These are phyloP conservation scores for Anabacerthia variegaticeps DNA, from an alignment of 2,797 vertebrate species.

Conservation along the genomic window DNA sequence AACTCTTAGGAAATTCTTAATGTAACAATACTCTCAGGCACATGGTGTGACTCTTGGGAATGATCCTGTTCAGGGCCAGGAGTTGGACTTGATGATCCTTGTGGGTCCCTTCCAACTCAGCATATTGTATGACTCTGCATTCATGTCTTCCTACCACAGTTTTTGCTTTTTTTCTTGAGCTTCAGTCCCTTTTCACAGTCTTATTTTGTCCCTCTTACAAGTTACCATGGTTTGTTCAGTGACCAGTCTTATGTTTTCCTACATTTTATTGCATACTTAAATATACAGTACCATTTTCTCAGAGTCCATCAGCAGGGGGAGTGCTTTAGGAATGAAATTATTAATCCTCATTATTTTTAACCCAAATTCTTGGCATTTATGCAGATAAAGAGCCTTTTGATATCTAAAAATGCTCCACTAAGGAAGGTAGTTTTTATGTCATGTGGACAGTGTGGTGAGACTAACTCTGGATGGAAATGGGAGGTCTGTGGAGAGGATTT, in stretches of 20 bases:
- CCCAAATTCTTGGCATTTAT: neutral
- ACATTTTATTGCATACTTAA: neutral
- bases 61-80: neutral
- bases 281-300: neutral
- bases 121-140: neutral
- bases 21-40: neutral
- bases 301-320: constrained; percentile 39
- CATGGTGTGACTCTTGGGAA: neutral
- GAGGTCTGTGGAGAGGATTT: neutral
- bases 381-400: neutral
- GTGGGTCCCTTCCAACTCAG: neutral
- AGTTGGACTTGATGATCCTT: neutral
- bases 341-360: constrained; percentile 12
- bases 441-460: neutral
- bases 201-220: neutral
- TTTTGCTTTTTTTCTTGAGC: neutral
- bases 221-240: neutral
- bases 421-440: neutral
- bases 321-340: constrained; percentile 35
- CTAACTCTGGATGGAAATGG: neutral
- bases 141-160: neutral
- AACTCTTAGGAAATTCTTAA: neutral
- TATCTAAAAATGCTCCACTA: neutral
- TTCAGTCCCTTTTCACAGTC: neutral
- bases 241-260: neutral